phyloP scores from a whole-genome alignment of 2,113 vertebrate species.

The Lontra canadensis region DNA sequence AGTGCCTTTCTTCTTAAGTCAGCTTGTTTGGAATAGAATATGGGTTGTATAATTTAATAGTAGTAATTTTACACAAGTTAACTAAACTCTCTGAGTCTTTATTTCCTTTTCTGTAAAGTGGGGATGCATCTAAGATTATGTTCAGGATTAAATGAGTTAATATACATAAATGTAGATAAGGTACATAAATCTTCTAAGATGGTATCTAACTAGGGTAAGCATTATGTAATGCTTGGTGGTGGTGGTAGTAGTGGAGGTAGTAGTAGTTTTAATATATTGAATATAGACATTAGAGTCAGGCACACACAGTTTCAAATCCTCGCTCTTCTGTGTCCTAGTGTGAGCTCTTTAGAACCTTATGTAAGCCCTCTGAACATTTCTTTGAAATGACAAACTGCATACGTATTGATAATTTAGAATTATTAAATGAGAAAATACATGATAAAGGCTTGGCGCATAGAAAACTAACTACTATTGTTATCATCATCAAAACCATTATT shows the following conservation, averaged over 20 bases:
- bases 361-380: neutral
- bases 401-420: neutral
- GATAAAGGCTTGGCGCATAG: neutral
- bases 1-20: neutral
- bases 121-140: neutral
- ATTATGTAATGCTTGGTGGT: neutral
- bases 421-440: constrained; percentile 2
- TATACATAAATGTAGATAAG: neutral
- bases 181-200: neutral
- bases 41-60: neutral
- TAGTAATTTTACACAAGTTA: neutral
- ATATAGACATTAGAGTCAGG: neutral
- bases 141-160: neutral
- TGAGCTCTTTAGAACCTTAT: neutral
- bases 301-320: neutral
- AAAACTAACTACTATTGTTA: neutral
- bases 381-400: neutral
- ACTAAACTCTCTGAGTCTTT: neutral
- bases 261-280: neutral
- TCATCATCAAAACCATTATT: neutral
- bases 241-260: neutral
- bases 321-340: neutral
- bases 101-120: neutral
- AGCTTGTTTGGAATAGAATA: neutral
- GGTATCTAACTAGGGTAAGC: neutral